phyloP scores from a whole-genome alignment of 1,140 invertebrate species.

The Drosophila rufa region DNA sequence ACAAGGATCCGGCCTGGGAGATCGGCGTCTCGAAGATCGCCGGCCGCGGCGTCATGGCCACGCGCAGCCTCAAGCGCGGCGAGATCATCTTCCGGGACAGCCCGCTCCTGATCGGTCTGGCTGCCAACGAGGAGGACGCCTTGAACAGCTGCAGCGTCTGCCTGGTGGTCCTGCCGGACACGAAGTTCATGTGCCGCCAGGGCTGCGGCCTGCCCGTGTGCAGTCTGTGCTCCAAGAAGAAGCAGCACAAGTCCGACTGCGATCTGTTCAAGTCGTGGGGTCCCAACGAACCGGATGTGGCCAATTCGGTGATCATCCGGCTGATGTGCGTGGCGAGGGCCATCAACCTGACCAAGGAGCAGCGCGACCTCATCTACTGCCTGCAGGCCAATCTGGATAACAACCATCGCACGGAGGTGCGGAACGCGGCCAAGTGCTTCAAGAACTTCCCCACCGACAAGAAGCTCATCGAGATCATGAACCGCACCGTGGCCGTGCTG shows the following conservation, averaged over 20 bases:
- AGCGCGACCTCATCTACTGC: constrained; percentile 86
- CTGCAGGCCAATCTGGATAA: constrained; percentile 87
- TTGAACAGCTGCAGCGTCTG: constrained; percentile 77
- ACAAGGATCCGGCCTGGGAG: constrained; percentile 83
- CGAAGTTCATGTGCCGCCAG: constrained; percentile 85
- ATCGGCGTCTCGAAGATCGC: constrained; percentile 77
- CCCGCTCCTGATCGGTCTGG: constrained; percentile 88
- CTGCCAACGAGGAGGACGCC: constrained; percentile 78
- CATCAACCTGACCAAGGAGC: constrained; percentile 86
- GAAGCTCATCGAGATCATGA: constrained; percentile 81
- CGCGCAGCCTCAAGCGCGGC: constrained; percentile 87
- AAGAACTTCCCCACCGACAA: constrained; percentile 86
- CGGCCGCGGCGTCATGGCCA: constrained; percentile 88
- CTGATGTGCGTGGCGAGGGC: constrained; percentile 87
- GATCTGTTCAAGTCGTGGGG: constrained; percentile 86
- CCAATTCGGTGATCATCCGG: constrained; percentile 86
- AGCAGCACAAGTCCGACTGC: constrained; percentile 87
- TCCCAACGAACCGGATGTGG: constrained; percentile 86
- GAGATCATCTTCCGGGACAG: constrained; percentile 90
- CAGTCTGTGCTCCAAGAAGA: constrained; percentile 87
- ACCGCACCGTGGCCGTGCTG: constrained; percentile 87
- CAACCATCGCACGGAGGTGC: constrained; percentile 87
- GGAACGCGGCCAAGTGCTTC: constrained; percentile 87
- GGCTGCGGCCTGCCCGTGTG: constrained; percentile 84
- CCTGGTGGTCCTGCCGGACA: constrained; percentile 78